Evolutionary conservation across 2,888 invertebrate species (phyloP).

Genomic region (Scaptomyza flava): DNA sequence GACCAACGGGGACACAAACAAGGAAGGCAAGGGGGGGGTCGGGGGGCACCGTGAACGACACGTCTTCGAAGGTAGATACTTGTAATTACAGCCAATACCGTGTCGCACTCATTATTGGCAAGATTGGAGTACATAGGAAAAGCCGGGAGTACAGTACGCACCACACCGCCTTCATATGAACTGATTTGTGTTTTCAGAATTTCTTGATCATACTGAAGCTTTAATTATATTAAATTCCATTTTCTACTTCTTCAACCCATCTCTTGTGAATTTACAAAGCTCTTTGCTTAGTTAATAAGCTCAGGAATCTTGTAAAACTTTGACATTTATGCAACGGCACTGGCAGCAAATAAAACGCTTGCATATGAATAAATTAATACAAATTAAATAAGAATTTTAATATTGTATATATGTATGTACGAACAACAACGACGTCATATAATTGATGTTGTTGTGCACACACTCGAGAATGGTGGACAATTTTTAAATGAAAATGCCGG

Average conservation of each 20-base stretch:
- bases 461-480: background rate
- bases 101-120: too few species aligned
- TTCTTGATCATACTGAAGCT: too few species aligned
- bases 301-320: background rate
- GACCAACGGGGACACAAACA: too few species aligned
- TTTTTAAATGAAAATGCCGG: constrained; percentile 18
- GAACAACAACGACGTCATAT: constrained; percentile 44
- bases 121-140: too few species aligned
- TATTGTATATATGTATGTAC: constrained; percentile 12
- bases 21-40: too few species aligned
- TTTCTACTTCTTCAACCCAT: background rate
- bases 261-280: background rate
- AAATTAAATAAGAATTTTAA: constrained; percentile 65
- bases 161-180: too few species aligned
- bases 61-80: too few species aligned
- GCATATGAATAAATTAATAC: constrained; percentile 64
- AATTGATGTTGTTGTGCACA: constrained; percentile 46
- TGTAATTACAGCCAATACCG: too few species aligned
- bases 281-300: constrained; percentile 1
- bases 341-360: constrained; percentile 49
- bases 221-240: too few species aligned
- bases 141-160: too few species aligned
- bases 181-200: too few species aligned
- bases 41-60: too few species aligned
- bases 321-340: constrained; percentile 31